Evolutionary conservation across 1,140 invertebrate genomes (phyloP), one percentile per base, ranked within the genome.

Genomic region (Dendrolimus kikuchii): DNA sequence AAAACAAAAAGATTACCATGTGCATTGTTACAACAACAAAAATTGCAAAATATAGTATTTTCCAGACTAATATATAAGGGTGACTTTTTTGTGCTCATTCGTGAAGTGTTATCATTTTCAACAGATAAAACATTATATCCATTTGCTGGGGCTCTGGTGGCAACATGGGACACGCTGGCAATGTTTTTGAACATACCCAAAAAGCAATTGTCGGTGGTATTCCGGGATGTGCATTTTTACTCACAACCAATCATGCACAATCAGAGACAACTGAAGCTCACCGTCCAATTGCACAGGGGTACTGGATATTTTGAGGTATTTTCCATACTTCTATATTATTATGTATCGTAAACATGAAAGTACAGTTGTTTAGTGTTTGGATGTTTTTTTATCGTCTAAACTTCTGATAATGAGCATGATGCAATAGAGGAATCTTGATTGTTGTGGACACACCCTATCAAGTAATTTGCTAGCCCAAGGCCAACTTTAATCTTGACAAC

Each of bases 121-220:
- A 0, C 52, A 80, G 77, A 62, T 5, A 60, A 68, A 10, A 74
- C 57, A 6, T 5, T 60, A 6, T 76, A 64, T 8, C 77, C 77
- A 4, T 77, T 66, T 43, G 49, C 74, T 6, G 72, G 62, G 5
- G 55, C 56, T 5, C 56, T 79, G 8, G 62, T 74, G 2, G 53
- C 60, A n/a, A 66, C 64, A 37, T 79, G 77, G 73, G 74, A 79
- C 8, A 75, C 68, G 3, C 48, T 74, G 6, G 64, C 72, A 0
- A 79, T 79, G 76, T 43, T 51, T 5, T 36, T 58, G 8, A 51
- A 53, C 0, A 46, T 51, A 9, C 53, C 51, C 6, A 65, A 55
- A 23, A 69, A 70, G 44, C 6, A 59, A 8, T 6, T 68, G 0
- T 62, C 70, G 0, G 74, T 77, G 2, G 45, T 65, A 7, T 80